Evolutionary conservation across 2,113 vertebrate species (phyloP), one percentile per base, ranked within the genome.

Genomic region (Synchiropus splendidus): DNA sequence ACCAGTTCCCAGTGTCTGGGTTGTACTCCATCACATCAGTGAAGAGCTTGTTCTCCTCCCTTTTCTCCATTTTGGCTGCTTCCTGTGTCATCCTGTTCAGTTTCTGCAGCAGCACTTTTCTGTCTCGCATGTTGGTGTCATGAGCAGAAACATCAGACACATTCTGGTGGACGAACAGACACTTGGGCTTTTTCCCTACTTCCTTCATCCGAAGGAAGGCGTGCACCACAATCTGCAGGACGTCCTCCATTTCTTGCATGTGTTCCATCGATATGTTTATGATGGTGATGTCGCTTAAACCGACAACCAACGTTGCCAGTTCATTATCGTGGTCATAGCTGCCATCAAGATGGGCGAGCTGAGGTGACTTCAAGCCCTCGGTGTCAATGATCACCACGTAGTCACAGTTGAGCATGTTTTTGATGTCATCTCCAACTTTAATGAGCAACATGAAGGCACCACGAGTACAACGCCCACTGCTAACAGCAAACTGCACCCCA

Each of bases 111-210:
- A 83, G 38, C 27, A 49, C 56, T 35, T 73, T 66, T 51, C 74
- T 58, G 2, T 86, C 84, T 12, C 62, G 52, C 0, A 42, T 59
- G 39, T 12, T 83, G 12, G 76, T 81, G 1, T 54, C 42, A 12
- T 83, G 33, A 16, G 65, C 79, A 6, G 83, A 70, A 9, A 70
- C 52, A 12, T 67, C 84, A 2, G 52, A 69, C 31, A 86, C 78
- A 39, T 80, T 87, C 48, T 89, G 86, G 31, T 85, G 80, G 0
- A 89, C 79, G 52, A 88, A 87, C 50, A 87, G 81, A 44, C 80
- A 87, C 42, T 64, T 69, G 32, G 85, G 72, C 45, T 72, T 72
- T 31, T 84, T 85, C 0, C 85, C 85, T 1, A 71, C 54, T 36
- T 80, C 0, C 30, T 51, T 77, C 72, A 79, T 82, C 16, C 77